Evolutionary conservation across 2,797 vertebrate genomes (phyloP).

Genomic region (Tangara arthus): DNA sequence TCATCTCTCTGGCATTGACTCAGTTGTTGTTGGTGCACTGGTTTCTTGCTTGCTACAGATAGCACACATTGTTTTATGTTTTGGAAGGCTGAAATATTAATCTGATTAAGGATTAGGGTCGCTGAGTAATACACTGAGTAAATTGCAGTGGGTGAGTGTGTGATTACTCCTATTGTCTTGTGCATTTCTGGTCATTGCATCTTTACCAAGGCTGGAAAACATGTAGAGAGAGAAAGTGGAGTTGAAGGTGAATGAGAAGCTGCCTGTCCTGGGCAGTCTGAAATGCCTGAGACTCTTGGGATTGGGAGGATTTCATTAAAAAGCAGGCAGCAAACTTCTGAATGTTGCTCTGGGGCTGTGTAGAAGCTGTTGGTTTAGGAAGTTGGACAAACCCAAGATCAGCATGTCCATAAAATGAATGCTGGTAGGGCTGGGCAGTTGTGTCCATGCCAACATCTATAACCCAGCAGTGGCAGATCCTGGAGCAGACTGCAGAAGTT

Average conservation of each 20-base stretch:
- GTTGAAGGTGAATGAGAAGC: neutral
- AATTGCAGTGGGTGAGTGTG: neutral
- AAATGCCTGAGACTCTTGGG: neutral
- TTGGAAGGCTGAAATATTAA: neutral
- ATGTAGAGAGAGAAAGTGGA: neutral
- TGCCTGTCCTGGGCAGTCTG: neutral
- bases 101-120: neutral
- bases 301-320: neutral
- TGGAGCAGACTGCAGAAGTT: neutral
- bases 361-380: neutral
- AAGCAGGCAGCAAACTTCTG: neutral
- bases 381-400: neutral
- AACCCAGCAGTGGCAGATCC: neutral
- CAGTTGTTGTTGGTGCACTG: accelerated
- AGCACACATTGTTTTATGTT: neutral
- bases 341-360: neutral
- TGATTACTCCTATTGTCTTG: neutral
- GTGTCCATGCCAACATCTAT: neutral
- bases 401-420: neutral
- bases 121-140: neutral
- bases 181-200: neutral
- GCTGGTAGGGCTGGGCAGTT: neutral
- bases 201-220: neutral
- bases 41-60: neutral
- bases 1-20: neutral